Evolutionary conservation across 2,113 vertebrate genomes (phyloP), one percentile per base, ranked within the genome.

Genomic region (Sakesphorus luctuosus): DNA sequence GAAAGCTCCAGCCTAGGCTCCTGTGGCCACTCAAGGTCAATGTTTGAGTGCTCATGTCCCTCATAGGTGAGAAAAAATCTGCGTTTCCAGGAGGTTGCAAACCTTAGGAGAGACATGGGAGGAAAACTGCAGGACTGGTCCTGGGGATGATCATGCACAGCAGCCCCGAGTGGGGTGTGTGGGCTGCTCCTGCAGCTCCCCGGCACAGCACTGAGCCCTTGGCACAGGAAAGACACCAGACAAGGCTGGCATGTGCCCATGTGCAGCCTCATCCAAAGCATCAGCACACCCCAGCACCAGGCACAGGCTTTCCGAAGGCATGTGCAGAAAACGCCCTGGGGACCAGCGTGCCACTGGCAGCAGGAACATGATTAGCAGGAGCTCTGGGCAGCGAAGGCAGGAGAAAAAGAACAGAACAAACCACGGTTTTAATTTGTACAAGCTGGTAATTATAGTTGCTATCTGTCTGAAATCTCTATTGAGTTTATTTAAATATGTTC

Each of bases 401-500:
- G 74, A 89, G 93, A 68, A 77, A 74, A 93, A 91, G 75, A 96
- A 97, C 84, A 97, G 95, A 96, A 95, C 94, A 95, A 91, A 91
- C 76, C 46, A 69, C 28, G 78, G 94, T 95, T 90, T 95, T 95
- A 97, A 96, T 97, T 97, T 96, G 96, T 95, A 94, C 95, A 96
- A 96, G 97, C 96, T 87, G 96, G 93, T 97, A 97, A 97, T 97
- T 97, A 96, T 96, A 95, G 94, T 89, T 87, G 86, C 93, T 95
- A 97, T 97, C 97, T 95, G 97, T 94, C 93, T 95, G 96, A 96
- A 96, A 96, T 95, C 90, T 93, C 96, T 96, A 96, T 96, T 96
- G 97, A 98, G 96, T 84, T 88, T 94, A 97, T 97, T 97, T 97
- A 96, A 97, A 97, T 96, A 89, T 78, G 95, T 96, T 96, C 94